Percentiles rank a stretch among this genome's conserved stretches.
These are phyloP conservation scores for Cryptomyrus ogoouensis DNA, from an alignment of 2,113 vertebrate species.

Conservation along the genomic window DNA sequence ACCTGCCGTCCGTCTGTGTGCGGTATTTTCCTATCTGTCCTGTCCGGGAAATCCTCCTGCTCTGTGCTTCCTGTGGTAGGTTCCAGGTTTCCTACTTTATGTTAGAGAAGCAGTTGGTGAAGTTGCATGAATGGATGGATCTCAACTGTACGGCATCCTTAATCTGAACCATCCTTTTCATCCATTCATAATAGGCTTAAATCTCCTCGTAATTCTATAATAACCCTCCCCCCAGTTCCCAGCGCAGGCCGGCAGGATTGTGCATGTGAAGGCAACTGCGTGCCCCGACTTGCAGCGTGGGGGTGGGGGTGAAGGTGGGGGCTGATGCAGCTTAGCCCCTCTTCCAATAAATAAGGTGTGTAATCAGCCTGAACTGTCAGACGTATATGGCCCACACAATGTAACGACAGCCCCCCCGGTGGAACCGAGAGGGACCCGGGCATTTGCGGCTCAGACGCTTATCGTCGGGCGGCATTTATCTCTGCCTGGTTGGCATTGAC, in stretches of 20 bases:
- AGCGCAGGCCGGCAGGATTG: neutral
- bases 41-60: neutral
- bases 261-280: neutral
- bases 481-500: slow-evolving; percentile 3
- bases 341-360: neutral
- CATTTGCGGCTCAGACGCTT: neutral
- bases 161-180: neutral
- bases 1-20: neutral
- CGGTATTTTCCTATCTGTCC: neutral
- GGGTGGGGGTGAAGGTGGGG: neutral
- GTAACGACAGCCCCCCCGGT: neutral
- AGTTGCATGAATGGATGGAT: neutral
- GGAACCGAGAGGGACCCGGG: neutral
- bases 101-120: neutral
- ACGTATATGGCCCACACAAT: neutral
- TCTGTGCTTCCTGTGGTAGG: neutral
- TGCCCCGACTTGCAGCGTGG: neutral
- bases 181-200: neutral
- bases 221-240: neutral
- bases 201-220: neutral
- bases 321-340: neutral
- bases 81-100: neutral
- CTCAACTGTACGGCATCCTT: neutral
- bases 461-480: slow-evolving; percentile 8
- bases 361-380: neutral